phyloP scores from a whole-genome alignment of 37 sponge, comb jelly and placozoan species.

The Geodia barretti region DNA sequence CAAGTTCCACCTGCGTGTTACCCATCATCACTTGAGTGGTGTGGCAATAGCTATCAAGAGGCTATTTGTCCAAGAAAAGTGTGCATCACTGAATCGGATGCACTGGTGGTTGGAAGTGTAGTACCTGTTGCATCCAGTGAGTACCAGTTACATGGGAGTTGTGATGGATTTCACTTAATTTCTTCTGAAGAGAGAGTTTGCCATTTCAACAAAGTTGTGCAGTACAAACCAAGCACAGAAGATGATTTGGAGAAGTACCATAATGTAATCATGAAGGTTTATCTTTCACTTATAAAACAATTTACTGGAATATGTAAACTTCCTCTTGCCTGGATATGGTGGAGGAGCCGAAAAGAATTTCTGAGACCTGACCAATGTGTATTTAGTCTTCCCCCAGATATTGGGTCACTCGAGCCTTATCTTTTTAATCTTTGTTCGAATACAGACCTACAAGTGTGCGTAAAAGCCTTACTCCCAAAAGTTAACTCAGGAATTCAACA shows the following conservation, averaged over 20 bases:
- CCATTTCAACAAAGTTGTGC: background rate
- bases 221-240: background rate
- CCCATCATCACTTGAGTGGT: slow-evolving; percentile 22
- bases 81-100: background rate
- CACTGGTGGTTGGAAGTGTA: slow-evolving; percentile 35
- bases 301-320: slow-evolving; percentile 3
- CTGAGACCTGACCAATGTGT: background rate
- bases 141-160: background rate
- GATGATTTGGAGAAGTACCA: background rate
- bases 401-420: slow-evolving; percentile 4
- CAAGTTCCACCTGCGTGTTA: slow-evolving; percentile 7
- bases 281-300: slow-evolving; percentile 1
- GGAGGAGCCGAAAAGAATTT: slow-evolving; percentile 5
- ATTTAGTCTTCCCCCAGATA: background rate
- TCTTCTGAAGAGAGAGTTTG: background rate
- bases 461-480: background rate
- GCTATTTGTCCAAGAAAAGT: slow-evolving; percentile 8
- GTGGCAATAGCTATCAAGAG: slow-evolving; percentile 5
- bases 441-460: background rate
- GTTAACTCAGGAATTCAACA: background rate
- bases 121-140: slow-evolving; percentile 12
- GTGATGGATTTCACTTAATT: background rate
- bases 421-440: background rate
- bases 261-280: too few relatives aligned
- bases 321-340: slow-evolving; percentile 15